Conservation (phyloP, 2,888 invertebrate genomes). For the Alsophila aescularia region DNA sequence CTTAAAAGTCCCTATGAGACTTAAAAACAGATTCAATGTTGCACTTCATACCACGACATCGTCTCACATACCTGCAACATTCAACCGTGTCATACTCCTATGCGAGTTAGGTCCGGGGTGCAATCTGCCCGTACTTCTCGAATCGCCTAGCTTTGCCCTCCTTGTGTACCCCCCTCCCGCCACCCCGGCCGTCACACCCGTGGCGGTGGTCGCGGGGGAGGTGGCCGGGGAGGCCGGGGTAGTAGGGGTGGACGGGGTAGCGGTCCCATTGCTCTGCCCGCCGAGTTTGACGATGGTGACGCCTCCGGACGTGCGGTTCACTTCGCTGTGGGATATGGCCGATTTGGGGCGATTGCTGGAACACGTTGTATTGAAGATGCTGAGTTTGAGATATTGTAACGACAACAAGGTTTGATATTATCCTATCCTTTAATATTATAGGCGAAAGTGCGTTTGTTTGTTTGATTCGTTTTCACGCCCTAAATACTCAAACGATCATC, state of each 20-base stretch:
- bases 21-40: no score
- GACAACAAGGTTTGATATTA: no score
- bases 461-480: no score
- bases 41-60: no score
- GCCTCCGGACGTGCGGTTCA: conserved; percentile 89
- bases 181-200: conserved; percentile 30
- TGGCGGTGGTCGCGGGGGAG: conserved; percentile 29
- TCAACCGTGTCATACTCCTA: conserved; percentile 91
- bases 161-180: conserved; percentile 78
- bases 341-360: conserved; percentile 66
- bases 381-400: neutral
- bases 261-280: conserved; percentile 44
- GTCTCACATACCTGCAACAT: conserved; percentile 86
- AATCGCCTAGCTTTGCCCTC: conserved; percentile 88
- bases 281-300: conserved; percentile 92
- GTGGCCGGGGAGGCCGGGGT: conserved; percentile 28
- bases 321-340: conserved; percentile 78
- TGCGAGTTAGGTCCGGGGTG: conserved; percentile 89
- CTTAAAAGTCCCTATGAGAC: no score
- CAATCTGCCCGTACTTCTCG: conserved; percentile 89
- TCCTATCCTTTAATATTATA: no score
- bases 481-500: no score
- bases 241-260: conserved; percentile 55
- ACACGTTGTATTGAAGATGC: neutral
- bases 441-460: no score